These are phyloP conservation scores for Zoanthus sociatus DNA, from an alignment of 92 coral and sea anemone genomes.

Conservation along the genomic window DNA sequence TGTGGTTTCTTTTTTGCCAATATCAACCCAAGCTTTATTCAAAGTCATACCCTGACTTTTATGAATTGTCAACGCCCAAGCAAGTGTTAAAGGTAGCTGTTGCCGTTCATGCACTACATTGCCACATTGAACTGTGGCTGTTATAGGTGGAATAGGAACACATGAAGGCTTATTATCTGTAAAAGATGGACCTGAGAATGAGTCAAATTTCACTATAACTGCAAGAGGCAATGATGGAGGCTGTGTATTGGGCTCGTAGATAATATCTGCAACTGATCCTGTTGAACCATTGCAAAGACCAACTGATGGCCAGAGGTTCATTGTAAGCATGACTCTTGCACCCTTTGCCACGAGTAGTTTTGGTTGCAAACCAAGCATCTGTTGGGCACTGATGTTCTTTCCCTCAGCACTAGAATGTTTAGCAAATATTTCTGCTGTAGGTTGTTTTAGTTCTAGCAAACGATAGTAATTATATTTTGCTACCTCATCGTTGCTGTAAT, in stretches of 20 bases:
- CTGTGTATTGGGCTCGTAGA: conserved; percentile 9
- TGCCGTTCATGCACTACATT: conserved; percentile 66
- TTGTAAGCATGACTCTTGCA: conserved; percentile 8
- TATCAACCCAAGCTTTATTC: conserved; percentile 54
- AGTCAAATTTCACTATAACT: conserved; percentile 35
- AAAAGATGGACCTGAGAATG: conserved; percentile 55
- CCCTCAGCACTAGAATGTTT: conserved; percentile 9
- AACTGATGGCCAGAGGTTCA: conserved; percentile 12
- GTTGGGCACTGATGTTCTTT: conserved; percentile 9
- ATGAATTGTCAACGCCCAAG: conserved; percentile 65
- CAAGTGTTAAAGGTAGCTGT: conserved; percentile 68
- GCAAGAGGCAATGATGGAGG: conserved; percentile 22
- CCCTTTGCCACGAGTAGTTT: conserved; percentile 9
- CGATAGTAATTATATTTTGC: conserved; percentile 6
- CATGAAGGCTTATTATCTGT: conserved; percentile 17
- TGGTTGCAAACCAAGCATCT: conserved; percentile 9
- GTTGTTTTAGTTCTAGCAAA: conserved; percentile 3
- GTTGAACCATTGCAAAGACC: conserved; percentile 26
- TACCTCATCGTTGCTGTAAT: conserved; percentile 5
- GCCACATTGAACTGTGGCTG: conserved; percentile 41
- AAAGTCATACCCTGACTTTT: conserved; percentile 72
- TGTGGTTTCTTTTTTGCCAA: conserved; percentile 53
- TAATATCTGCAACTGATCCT: conserved; percentile 17
- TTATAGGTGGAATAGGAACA: conserved; percentile 38
- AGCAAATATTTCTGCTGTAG: conserved; percentile 1